These are phyloP conservation scores for Scophthalmus maximus DNA, from an alignment of 2,113 vertebrate species.

Conservation along the genomic window DNA sequence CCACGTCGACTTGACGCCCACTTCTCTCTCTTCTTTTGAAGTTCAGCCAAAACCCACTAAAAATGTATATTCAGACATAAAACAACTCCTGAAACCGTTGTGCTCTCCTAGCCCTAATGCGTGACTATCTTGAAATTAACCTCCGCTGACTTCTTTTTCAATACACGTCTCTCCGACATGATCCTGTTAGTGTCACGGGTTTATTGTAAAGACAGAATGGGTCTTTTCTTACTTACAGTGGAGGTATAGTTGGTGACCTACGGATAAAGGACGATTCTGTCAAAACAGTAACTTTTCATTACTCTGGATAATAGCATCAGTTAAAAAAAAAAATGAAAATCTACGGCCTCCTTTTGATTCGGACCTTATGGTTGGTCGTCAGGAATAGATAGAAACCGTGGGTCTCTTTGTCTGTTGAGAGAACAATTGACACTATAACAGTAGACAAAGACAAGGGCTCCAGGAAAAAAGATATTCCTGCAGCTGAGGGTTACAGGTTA, in stretches of 20 bases:
- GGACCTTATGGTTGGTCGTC: background rate
- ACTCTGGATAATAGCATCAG: background rate
- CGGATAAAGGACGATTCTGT: background rate
- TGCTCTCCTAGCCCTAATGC: background rate
- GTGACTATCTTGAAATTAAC: background rate
- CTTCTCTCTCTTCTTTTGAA: constrained; percentile 35
- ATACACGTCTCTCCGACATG: background rate
- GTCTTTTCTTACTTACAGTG: background rate
- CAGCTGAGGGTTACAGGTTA: constrained; percentile 9
- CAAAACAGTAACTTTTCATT: background rate
- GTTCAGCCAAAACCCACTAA: constrained; percentile 20
- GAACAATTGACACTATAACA: constrained; percentile 3
- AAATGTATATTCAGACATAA: constrained; percentile 13
- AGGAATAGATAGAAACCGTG: constrained; percentile 3
- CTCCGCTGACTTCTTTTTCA: background rate
- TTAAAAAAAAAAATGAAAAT: background rate
- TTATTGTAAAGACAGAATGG: background rate
- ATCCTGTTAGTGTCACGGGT: background rate
- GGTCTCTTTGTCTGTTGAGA: background rate
- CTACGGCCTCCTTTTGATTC: background rate
- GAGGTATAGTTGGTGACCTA: background rate
- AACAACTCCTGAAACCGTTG: constrained; percentile 13
- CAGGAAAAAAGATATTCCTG: background rate
- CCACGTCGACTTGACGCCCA: background rate
- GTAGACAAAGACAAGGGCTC: background rate